Base-by-base conservation (phyloP, 2,113 vertebrate genomes). In the Ellobius talpinus region DNA sequence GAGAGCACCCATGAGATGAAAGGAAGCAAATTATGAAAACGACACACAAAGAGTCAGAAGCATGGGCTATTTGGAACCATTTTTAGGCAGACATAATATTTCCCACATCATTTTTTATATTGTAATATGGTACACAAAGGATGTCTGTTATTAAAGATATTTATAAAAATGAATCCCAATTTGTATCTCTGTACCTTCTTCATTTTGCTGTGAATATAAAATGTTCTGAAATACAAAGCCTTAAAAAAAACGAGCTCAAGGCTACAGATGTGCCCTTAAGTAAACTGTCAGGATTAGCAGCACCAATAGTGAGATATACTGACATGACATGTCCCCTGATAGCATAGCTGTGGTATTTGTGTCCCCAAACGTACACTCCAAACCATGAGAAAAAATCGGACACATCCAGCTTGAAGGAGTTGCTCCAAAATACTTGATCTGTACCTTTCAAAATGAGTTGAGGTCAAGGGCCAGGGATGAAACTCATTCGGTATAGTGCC, bases 1-100 rank as follows among this genome's bases (percentile, higher is more conserved):
- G 39, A 63, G 24, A 52, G 39, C 21, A 95, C 66, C 90, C 87
- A 96, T 63, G 90, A 95, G 73, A 96, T 52, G 39, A 50, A 61
- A 65, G 70, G 77, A 78, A 65, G 42, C 68, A 91, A 90, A 84
- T 55, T 39, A 81, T 55, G 31, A 47, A 91, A 96, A 89, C 47
- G 31, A 76, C 19, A 79, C 12, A 21, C 39, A 74, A 36, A 72
- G 89, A 24, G 19, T 86, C 88, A 66, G 50, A 95, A 95, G 73
- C 70, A 61, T 42, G 72, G 47, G 84, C 55, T 78, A 89, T 63
- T 73, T 92, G 90, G 72, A 93, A 72, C 42, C 77, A 81, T 47
- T 94, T 89, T 66, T n/a, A 36, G 36, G 61, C 65, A 7, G 39
- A 88, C 70, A 3, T 70, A 89, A 89, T 86, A 86, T 31, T 77